Conservation (phyloP, 1,140 invertebrate genomes). For the Trachymyrmex septentrionalis region DNA sequence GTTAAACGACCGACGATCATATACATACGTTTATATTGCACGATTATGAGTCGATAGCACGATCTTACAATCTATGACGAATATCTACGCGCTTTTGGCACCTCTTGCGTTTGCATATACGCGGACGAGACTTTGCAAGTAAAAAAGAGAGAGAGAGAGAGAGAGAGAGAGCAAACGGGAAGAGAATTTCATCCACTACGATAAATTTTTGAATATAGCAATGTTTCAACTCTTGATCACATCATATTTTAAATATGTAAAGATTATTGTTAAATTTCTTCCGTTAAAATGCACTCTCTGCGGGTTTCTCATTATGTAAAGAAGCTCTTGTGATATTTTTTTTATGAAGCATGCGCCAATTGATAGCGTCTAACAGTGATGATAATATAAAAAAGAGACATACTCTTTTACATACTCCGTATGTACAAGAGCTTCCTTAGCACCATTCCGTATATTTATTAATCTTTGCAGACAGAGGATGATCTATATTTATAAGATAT, state of each 20-base stretch:
- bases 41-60: constrained; percentile 67
- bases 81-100: constrained; percentile 77
- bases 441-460: constrained; percentile 22
- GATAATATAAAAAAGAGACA: constrained; percentile 3
- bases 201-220: constrained; percentile 75
- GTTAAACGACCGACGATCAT: constrained; percentile 63
- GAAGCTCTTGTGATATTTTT: constrained; percentile 15
- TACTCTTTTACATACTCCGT: constrained; percentile 21
- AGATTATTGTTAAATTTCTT: constrained; percentile 60
- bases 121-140: constrained; percentile 76
- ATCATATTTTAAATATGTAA: constrained; percentile 58
- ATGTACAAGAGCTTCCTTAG: constrained; percentile 16
- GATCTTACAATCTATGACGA: constrained; percentile 73
- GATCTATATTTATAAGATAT: constrained; percentile 61
- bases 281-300: constrained; percentile 7
- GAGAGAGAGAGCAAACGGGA: constrained; percentile 36
- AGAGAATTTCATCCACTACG: constrained; percentile 59
- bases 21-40: constrained; percentile 76
- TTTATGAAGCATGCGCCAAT: background rate
- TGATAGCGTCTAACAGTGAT: background rate
- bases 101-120: constrained; percentile 72
- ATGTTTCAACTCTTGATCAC: constrained; percentile 48
- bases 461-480: constrained; percentile 25
- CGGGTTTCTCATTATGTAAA: background rate
- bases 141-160: constrained; percentile 64